Conservation (phyloP, 2,888 invertebrate genomes). For the Drosophila macrospina region DNA sequence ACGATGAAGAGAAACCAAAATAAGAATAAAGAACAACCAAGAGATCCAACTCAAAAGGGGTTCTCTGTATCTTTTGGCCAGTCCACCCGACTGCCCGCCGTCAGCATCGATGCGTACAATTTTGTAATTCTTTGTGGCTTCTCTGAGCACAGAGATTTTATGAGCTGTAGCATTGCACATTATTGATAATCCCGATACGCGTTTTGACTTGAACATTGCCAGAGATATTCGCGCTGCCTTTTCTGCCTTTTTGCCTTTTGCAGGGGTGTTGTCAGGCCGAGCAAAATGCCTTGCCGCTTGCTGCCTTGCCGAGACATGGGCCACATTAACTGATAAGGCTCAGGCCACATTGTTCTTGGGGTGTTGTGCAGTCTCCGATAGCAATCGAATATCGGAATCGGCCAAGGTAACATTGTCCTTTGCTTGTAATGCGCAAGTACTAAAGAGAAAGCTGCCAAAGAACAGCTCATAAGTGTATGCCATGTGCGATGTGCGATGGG, state of each 20-base stretch:
- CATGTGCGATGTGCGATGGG: constrained; percentile 56
- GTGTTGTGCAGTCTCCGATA: constrained; percentile 71
- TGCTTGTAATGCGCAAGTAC: constrained; percentile 26
- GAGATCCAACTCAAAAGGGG: constrained; percentile 18
- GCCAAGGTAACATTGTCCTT: constrained; percentile 36
- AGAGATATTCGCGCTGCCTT: constrained; percentile 31
- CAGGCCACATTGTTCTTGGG: constrained; percentile 68
- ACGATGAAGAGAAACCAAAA: neutral
- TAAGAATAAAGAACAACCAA: neutral
- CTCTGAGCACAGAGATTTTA: constrained; percentile 60
- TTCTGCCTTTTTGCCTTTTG: constrained; percentile 26
- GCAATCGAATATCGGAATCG: constrained; percentile 59
- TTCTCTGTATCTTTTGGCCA: constrained; percentile 19
- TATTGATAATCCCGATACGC: constrained; percentile 75
- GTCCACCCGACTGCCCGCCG: constrained; percentile 37
- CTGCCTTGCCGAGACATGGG: constrained; percentile 1
- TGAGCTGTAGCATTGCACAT: constrained; percentile 78
- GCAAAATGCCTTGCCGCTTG: constrained; percentile 46
- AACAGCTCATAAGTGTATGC: constrained; percentile 47
- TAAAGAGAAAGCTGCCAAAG: constrained; percentile 66
- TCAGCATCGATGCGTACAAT: constrained; percentile 57
- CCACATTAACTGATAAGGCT: constrained; percentile 56
- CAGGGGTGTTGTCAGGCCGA: constrained; percentile 74
- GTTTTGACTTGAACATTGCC: constrained; percentile 58
- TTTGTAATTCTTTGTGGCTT: constrained; percentile 64